These are phyloP conservation scores for Anas platyrhynchos DNA, from an alignment of 2,113 vertebrate genomes.

Conservation along the genomic window DNA sequence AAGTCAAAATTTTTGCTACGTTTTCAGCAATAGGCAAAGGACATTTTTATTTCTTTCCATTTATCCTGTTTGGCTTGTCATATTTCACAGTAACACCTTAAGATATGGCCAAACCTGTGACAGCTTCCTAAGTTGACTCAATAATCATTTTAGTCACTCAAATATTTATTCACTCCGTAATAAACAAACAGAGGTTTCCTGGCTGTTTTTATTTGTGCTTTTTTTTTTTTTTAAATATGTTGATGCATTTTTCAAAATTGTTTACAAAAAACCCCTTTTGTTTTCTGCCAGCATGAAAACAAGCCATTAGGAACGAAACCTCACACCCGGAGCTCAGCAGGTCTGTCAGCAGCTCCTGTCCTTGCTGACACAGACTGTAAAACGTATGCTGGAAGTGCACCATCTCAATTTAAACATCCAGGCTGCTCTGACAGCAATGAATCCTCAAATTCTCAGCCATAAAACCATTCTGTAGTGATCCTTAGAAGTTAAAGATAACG, in stretches of 20 bases:
- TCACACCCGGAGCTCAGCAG: accelerated
- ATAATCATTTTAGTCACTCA: not conserved
- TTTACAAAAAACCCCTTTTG: not conserved
- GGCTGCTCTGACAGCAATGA: not conserved
- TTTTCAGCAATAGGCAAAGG: not conserved
- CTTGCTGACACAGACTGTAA: not conserved
- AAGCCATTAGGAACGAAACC: not conserved
- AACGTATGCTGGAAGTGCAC: not conserved
- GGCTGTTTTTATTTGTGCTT: not conserved
- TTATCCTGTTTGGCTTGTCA: not conserved
- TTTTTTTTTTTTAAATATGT: not conserved
- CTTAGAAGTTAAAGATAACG: accelerated
- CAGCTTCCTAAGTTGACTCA: not conserved
- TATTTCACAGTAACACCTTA: not conserved
- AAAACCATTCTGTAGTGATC: accelerated
- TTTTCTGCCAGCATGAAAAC: not conserved
- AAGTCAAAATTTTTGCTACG: not conserved
- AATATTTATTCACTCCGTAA: not conserved
- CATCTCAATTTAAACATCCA: not conserved
- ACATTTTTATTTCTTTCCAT: not conserved
- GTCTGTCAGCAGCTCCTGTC: not conserved
- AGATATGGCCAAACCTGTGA: not conserved
- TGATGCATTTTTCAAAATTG: not conserved
- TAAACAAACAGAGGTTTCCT: not conserved
- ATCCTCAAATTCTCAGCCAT: not conserved